These are phyloP conservation scores for Lota lota DNA, from an alignment of 2,113 vertebrate species.

Conservation along the genomic window DNA sequence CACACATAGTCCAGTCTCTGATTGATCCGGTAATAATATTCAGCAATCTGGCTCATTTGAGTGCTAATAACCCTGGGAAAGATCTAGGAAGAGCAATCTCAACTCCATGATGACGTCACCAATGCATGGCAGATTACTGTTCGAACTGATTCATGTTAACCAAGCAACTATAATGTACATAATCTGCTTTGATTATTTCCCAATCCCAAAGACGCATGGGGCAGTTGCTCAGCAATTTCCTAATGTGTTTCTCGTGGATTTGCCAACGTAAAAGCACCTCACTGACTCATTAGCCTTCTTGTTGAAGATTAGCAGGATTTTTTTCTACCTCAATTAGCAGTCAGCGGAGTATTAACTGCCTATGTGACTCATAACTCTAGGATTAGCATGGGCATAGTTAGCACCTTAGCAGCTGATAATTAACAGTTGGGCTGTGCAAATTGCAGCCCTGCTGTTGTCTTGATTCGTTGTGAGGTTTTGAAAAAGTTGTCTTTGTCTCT, in stretches of 20 bases:
- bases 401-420: conserved; percentile 30
- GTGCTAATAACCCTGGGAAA: background rate
- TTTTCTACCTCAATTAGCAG: conserved; percentile 37
- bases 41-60: too few relatives aligned
- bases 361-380: conserved; percentile 40
- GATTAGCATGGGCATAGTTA: conserved; percentile 33
- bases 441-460: background rate
- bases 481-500: conserved; percentile 2
- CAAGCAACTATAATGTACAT: conserved; percentile 12
- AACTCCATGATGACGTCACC: background rate
- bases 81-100: background rate
- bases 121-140: conserved; percentile 14
- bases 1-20: too few relatives aligned
- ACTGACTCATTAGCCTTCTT: conserved; percentile 27
- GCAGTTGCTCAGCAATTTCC: conserved; percentile 40
- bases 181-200: conserved; percentile 56
- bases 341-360: conserved; percentile 18
- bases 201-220: conserved; percentile 16
- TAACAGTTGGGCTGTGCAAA: background rate
- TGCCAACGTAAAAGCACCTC: conserved; percentile 19
- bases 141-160: conserved; percentile 29
- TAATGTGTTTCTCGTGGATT: conserved; percentile 45
- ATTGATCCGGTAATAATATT: too few relatives aligned
- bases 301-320: conserved; percentile 40
- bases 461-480: background rate